Evolutionary conservation across 2,797 vertebrate species (phyloP), one percentile per base, ranked within the genome.

Genomic region (Pipistrellus nathusii): DNA sequence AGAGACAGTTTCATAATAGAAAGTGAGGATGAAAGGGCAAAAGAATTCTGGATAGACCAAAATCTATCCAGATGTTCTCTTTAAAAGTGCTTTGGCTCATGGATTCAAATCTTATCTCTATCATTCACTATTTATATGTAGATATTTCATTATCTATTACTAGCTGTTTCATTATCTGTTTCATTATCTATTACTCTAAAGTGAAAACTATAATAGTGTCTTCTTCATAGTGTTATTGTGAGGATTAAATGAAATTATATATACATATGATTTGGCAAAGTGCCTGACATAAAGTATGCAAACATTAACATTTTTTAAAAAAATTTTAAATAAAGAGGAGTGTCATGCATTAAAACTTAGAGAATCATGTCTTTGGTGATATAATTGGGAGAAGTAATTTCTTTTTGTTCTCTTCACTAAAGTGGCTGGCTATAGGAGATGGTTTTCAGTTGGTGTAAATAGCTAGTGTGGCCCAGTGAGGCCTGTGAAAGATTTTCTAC

Each of bases 181-280:
- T 44, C 44, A 44, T 44, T 44, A 32, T 82, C 23, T 85, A 59
- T 75, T 38, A 73, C 12, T 82, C 11, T 44, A 80, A 51, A 76
- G 35, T 73, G 66, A 57, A 91, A 86, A 32, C 15, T 32, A 12
- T 9, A 48, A 12, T 53, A 55, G 20, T 62, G 83, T 94, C 35
- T 78, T 90, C 20, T n/a, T 66, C 41, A 46, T 0, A 20, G n/a
- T 73, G 23, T 12, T 32, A 13, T 41, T 48, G 38, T 44, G 14
- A 81, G 44, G 51, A 80, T 89, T 80, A 91, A 76, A 57, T 83
- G 27, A 92, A 64, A 51, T 46, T 51, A 85, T 23, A 44, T 0
- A 25, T 11, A 35, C 3, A 14, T 51, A n/a, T 9, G 5, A 62
- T 51, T 48, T 55, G 53, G 27, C 48, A 59, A 57, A 80, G 6